Percentiles rank a stretch among this genome's conserved stretches.
phyloP scores from a whole-genome alignment of 2,797 vertebrate genomes.

The Sebastolobus alascanus region DNA sequence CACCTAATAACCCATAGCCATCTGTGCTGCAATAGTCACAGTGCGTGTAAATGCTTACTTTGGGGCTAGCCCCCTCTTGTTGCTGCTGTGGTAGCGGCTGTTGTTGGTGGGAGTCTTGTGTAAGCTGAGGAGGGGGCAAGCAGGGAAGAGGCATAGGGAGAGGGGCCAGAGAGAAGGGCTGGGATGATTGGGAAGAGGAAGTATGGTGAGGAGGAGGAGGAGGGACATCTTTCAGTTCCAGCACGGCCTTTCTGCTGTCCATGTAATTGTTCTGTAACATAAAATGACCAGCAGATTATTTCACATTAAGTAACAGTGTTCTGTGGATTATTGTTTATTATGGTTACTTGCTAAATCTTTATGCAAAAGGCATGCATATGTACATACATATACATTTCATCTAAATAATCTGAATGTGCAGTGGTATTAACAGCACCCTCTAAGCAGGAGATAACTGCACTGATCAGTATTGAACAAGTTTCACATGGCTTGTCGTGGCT shows the following conservation, averaged over 20 bases:
- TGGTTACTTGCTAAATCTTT: background rate
- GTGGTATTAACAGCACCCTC: background rate
- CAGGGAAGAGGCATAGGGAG: slow-evolving; percentile 74
- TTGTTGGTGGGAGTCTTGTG: slow-evolving; percentile 82
- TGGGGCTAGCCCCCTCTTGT: slow-evolving; percentile 86
- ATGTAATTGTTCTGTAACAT: slow-evolving; percentile 91
- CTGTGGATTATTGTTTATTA: background rate
- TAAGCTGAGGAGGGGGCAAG: slow-evolving; percentile 70
- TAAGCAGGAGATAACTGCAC: background rate
- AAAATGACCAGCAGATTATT: background rate
- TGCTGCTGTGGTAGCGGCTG: slow-evolving; percentile 69
- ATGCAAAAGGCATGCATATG: background rate
- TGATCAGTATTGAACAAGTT: no score
- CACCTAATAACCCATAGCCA: slow-evolving; percentile 76
- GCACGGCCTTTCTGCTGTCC: slow-evolving; percentile 90
- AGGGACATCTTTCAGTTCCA: slow-evolving; percentile 93
- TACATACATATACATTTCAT: background rate
- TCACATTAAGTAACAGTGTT: background rate
- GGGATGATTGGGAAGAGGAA: slow-evolving; percentile 82
- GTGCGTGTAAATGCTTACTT: slow-evolving; percentile 95
- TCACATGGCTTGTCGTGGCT: background rate
- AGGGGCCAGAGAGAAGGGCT: slow-evolving; percentile 88
- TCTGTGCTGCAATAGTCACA: slow-evolving; percentile 81
- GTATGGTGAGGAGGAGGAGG: slow-evolving; percentile 86
- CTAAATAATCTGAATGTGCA: background rate